Conservation (phyloP, 2,888 invertebrate species). For the Minunthozetes semirufus region DNA sequence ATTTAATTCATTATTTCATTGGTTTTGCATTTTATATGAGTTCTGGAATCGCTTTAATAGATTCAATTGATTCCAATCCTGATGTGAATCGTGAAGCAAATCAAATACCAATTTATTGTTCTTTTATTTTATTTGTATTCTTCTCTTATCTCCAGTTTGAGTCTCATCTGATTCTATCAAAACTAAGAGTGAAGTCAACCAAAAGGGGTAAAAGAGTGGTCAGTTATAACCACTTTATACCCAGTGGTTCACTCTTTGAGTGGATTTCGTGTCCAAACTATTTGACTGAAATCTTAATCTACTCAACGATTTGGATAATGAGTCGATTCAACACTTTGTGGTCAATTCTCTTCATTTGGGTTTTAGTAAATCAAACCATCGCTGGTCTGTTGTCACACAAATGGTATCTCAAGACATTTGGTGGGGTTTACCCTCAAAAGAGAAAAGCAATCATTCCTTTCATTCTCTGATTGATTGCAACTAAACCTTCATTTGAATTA, state of each 20-base stretch:
- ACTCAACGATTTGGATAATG: background rate
- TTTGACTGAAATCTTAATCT: conserved; percentile 36
- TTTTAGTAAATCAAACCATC: conserved; percentile 34
- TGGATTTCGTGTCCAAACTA: conserved; percentile 38
- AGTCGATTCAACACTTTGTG: conserved; percentile 10
- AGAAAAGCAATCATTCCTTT: conserved; percentile 36
- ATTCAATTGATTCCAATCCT: background rate
- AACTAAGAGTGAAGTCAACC: conserved; percentile 44
- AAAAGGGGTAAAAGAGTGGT: background rate
- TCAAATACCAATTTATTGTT: background rate
- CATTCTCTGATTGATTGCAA: conserved; percentile 23
- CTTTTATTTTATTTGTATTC: conserved; percentile 44
- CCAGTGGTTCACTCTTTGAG: conserved; percentile 32
- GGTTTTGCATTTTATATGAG: conserved; percentile 44
- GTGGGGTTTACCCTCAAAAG: conserved; percentile 33
- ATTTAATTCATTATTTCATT: conserved; percentile 45
- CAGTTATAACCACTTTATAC: conserved; percentile 40
- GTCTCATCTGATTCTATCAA: conserved; percentile 46
- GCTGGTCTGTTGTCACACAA: conserved; percentile 29
- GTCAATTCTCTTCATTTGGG: conserved; percentile 23
- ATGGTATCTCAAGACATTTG: conserved; percentile 37
- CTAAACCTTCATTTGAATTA: too few relatives aligned
- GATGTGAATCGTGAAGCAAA: background rate
- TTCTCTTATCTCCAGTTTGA: conserved; percentile 47
- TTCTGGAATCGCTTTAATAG: conserved; percentile 33